Evolutionary conservation across 2,888 invertebrate genomes (phyloP).

Genomic region (Prosapia bicincta): DNA sequence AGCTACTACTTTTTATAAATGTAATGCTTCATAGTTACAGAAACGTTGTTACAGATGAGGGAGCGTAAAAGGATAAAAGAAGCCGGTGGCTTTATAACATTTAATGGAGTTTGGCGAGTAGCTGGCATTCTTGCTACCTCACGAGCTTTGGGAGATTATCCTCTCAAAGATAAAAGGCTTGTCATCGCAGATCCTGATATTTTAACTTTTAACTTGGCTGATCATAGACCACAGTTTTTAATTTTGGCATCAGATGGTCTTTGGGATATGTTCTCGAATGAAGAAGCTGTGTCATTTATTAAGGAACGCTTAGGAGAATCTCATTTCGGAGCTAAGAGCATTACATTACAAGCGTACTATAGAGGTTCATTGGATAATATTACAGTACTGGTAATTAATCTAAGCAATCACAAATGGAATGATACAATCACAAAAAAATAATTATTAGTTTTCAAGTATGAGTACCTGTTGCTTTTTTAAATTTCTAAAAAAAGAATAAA

Average conservation of each 20-base stretch:
- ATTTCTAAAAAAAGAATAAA: background rate
- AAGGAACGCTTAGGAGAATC: conserved; percentile 81
- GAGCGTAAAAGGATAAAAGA: conserved; percentile 90
- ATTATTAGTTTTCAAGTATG: background rate
- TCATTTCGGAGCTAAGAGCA: conserved; percentile 86
- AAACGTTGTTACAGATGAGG: conserved; percentile 59
- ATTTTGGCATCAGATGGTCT: conserved; percentile 93
- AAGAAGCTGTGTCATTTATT: conserved; percentile 88
- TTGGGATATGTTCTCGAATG: conserved; percentile 95
- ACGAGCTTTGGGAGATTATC: conserved; percentile 92
- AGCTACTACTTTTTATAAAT: conserved; percentile 10
- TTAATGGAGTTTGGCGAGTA: conserved; percentile 95
- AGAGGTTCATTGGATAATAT: conserved; percentile 94
- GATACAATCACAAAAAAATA: background rate
- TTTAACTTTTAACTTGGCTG: conserved; percentile 80
- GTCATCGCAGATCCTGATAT: conserved; percentile 96
- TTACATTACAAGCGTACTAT: conserved; percentile 86
- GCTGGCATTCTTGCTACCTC: conserved; percentile 94
- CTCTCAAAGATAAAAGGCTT: conserved; percentile 87
- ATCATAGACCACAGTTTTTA: conserved; percentile 84
- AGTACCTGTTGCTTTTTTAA: background rate
- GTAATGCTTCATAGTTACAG: conserved; percentile 3
- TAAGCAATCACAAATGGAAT: conserved; percentile 53
- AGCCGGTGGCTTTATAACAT: conserved; percentile 92
- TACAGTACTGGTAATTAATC: conserved; percentile 86